Evolutionary conservation across 2,113 vertebrate species (phyloP), one percentile per base, ranked within the genome.

Genomic region (Aspidoscelis tigris): DNA sequence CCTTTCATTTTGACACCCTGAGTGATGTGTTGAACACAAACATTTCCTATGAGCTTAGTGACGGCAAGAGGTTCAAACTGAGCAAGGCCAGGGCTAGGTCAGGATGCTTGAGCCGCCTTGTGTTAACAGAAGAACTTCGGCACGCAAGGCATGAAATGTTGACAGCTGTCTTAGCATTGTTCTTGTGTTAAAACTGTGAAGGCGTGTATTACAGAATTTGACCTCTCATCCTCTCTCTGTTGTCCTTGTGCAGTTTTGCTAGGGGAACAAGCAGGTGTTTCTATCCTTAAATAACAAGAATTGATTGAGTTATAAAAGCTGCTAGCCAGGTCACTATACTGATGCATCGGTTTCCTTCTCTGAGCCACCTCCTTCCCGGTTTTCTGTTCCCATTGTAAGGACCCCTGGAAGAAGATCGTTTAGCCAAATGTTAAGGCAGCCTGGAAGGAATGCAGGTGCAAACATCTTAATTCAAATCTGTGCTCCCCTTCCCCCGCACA

Each of bases 151-250:
- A 79, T 33, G 87, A 81, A 89, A 78, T 85, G 80, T 90, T 86
- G 61, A 88, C 76, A 90, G 53, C 74, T 89, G 76, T 78, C 86
- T 83, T 78, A 82, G 75, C 72, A 20, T 83, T 89, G 24, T 73
- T 73, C 55, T 11, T 74, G 2, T 84, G 81, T 83, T 87, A 74
- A 91, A 83, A 94, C 81, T 26, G 86, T 87, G 69, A 43, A 64
- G 79, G 33, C 39, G n/a, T 66, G 58, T 74, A 53, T 69, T 79
- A 81, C 71, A 80, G 72, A 53, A 86, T 76, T n/a, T 39, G 58
- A 22, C 65, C 73, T 82, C 61, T 89, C 84, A 43, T 5, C 79
- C n/a, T 33, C 12, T 33, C 80, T 85, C 55, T 79, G 80, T 87
- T 92, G 76, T 82, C 78, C 68, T 55, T 86, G 55, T 70, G 44